Base-by-base conservation (phyloP, 2,113 vertebrate genomes). In the Dipodomys ordii region DNA sequence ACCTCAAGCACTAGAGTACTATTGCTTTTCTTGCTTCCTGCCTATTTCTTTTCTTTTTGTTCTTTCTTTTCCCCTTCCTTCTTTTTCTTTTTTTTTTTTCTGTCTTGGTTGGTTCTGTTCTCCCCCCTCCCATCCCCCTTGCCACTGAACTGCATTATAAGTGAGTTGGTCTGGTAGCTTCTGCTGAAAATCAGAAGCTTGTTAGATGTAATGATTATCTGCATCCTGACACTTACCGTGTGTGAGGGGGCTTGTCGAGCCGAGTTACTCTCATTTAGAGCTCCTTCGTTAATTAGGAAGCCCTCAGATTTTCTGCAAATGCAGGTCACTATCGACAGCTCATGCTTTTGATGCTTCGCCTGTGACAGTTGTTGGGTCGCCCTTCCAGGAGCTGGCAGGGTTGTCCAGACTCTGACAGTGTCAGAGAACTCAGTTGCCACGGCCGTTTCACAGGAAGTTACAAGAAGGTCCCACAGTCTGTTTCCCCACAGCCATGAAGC, bases 281-380 rank as follows among this genome's bases (percentile, higher is more conserved):
- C 98, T 98, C 97, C 98, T 98, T 96, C 85, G 96, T 98, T 98
- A 99, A 99, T 98, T 98, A 98, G 98, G 98, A 98, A 98, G 98
- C 97, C 96, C 98, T 98, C 95, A 95, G 97, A 98, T 97, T 98
- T 98, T 96, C 98, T 97, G 96, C 96, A 97, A 98, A 98, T 96
- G 97, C 94, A 80, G 98, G 98, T 98, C 77, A 87, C 98, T 98
- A 97, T 98, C 88, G 98, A 98, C 98, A 98, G 98, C 96, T 97
- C 93, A 0, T 72, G 96, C 97, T 98, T 98, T 97, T 96, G 98
- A 98, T 96, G 98, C 97, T 97, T 98, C 95, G 94, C 60, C 25
- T 80, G 96, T 98, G 98, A 98, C 97, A 97, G 97, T 94, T 96
- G 97, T 95, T 16, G 46, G 96, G 96, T 95, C 96, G 97, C 98